A percentile compares a stretch with the other conserved stretches of the same genome.
phyloP scores from a whole-genome alignment of 1,140 invertebrate species.

The Leptonema lineaticorne region DNA sequence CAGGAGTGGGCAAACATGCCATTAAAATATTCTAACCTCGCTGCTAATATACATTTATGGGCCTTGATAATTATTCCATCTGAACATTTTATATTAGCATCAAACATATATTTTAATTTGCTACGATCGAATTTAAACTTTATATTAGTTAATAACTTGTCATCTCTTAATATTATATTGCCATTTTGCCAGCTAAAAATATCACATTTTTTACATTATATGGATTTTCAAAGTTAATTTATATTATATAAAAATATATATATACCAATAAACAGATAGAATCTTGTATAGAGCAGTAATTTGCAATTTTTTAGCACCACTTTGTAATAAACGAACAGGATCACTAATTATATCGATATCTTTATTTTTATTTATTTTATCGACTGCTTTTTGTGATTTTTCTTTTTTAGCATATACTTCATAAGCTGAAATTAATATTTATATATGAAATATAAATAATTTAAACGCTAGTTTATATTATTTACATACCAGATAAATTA shows the following conservation, averaged over 20 bases:
- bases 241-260: no score
- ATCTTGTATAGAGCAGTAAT: constrained; percentile 54
- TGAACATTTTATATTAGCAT: constrained; percentile 61
- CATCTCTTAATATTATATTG: constrained; percentile 32
- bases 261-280: constrained; percentile 39
- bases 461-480: no score
- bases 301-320: constrained; percentile 58
- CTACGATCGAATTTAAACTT: constrained; percentile 44
- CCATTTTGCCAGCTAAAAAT: constrained; percentile 32
- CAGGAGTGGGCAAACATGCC: constrained; percentile 72
- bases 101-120: constrained; percentile 58
- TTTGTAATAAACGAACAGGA: constrained; percentile 60
- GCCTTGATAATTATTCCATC: constrained; percentile 62
- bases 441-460: no score
- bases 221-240: neutral
- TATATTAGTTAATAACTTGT: constrained; percentile 4
- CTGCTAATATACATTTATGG: constrained; percentile 73
- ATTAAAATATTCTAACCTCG: constrained; percentile 73
- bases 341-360: constrained; percentile 43
- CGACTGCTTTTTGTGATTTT: constrained; percentile 43
- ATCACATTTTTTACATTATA: neutral
- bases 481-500: no score
- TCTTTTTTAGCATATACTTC: constrained; percentile 54
- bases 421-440: constrained; percentile 50
- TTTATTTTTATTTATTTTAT: constrained; percentile 41